Base-by-base conservation (phyloP, 2,888 invertebrate genomes). In the Sepioteuthis lessoniana region DNA sequence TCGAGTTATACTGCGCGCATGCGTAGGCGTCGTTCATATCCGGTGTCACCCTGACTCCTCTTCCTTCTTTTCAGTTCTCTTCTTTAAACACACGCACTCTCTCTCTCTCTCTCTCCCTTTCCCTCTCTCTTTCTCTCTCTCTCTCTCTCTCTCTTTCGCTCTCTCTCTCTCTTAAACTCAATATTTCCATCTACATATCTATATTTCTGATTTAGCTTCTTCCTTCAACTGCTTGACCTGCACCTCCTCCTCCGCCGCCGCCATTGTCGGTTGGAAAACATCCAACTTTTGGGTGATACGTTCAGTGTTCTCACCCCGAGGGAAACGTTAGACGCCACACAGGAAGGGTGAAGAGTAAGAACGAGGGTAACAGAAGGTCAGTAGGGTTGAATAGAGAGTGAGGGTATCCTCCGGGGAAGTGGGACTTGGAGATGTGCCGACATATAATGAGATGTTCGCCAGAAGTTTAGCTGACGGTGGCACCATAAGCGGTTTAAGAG, bases 241-340 rank as follows among this genome's bases (percentile, higher is more conserved):
- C n/a, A 76, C 19, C 76, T 35, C 76, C n/a, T 92, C 46, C n/a
- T n/a, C n/a, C n/a, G n/a, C n/a, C n/a, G n/a, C n/a, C 92, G 42
- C 46, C 42, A 92, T 46, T 92, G 92, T 92, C 38, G 92, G 47
- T 92, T 92, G 92, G 92, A 92, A 92, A 92, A n/a, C 47, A 92
- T 46, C 92, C 92, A 92, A 47, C n/a, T 92, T 92, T 47, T 92
- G 92, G 76, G 76, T 76, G 76, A n/a, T 76, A n/a, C 76, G n/a
- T 35, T 19, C 76, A 76, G n/a, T 16, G 76, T n/a, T 76, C n/a
- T 76, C 76, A 5, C 76, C n/a, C 76, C 10, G 76, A 16, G n/a
- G 76, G 76, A 76, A 35, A 76, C 35, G n/a, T 76, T n/a, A n/a
- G 35, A 76, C 35, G 35, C 16, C 76, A 35, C n/a, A 76, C n/a